Evolutionary conservation across 2,797 vertebrate species (phyloP).

Genomic region (Semaprochilodus insignis): DNA sequence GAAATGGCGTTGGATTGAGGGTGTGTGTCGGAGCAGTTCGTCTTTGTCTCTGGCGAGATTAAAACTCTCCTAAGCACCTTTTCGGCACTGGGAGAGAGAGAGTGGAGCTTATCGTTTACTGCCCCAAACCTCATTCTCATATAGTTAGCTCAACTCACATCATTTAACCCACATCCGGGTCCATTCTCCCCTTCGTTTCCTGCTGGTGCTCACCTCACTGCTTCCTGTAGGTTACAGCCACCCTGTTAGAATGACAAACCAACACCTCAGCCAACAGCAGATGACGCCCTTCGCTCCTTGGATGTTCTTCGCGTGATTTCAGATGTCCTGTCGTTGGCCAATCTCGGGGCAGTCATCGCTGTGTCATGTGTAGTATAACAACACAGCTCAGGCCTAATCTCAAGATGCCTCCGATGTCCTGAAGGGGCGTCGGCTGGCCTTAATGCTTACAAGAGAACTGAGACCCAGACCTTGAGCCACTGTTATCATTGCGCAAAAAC

Average conservation of each 20-base stretch:
- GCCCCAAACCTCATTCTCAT: conserved; percentile 18
- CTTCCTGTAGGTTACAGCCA: conserved; percentile 66
- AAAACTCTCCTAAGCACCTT: neutral
- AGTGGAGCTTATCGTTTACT: neutral
- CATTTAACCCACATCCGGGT: conserved; percentile 73
- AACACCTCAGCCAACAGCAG: neutral
- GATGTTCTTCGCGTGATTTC: neutral
- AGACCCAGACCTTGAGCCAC: neutral
- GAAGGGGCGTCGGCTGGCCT: neutral
- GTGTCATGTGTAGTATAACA: conserved; percentile 16
- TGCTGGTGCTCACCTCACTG: conserved; percentile 73
- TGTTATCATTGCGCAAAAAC: conserved; percentile 13
- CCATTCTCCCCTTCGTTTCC: conserved; percentile 75
- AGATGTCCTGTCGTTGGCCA: neutral
- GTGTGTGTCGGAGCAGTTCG: neutral
- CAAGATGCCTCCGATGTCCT: neutral
- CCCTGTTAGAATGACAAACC: conserved; percentile 5
- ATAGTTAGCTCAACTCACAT: conserved; percentile 61
- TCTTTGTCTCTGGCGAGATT: neutral
- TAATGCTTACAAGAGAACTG: conserved; percentile 23
- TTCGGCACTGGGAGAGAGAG: neutral
- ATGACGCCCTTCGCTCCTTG: neutral
- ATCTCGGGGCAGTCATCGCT: neutral
- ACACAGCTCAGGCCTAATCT: conserved; percentile 31
- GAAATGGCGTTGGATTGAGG: conserved; percentile 1